Conservation (phyloP, 1,140 invertebrate genomes). For the Thaumetopoea pityocampa region DNA sequence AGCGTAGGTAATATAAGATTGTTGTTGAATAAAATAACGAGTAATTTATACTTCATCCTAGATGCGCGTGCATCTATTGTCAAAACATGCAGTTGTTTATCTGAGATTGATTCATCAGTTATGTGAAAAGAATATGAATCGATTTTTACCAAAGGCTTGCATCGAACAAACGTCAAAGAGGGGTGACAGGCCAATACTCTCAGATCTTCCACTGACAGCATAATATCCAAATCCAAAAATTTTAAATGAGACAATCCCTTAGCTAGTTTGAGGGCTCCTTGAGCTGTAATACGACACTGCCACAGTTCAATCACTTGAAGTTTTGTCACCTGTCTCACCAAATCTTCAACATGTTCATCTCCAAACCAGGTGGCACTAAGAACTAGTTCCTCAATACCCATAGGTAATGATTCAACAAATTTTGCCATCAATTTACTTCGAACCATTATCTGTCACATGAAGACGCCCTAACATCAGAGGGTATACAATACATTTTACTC, state of each 20-base stretch:
- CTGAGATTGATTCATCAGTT: too few species aligned
- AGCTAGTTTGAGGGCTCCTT: slow-evolving; percentile 9
- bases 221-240: slow-evolving; percentile 16
- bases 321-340: slow-evolving; percentile 6
- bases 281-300: slow-evolving; percentile 7
- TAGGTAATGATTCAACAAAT: slow-evolving; percentile 19
- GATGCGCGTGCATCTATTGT: too few species aligned
- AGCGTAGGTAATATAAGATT: too few species aligned
- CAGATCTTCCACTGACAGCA: neutral
- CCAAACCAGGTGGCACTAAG: slow-evolving; percentile 24
- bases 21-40: too few species aligned
- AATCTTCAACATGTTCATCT: slow-evolving; percentile 19
- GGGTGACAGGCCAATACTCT: neutral
- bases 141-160: too few species aligned
- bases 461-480: neutral
- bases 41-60: too few species aligned
- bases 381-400: slow-evolving; percentile 20
- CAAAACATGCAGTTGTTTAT: too few species aligned
- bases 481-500: neutral
- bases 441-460: slow-evolving; percentile 27
- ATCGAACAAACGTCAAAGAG: slow-evolving; percentile 2
- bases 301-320: slow-evolving; percentile 26
- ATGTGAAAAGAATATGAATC: too few species aligned
- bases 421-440: slow-evolving; percentile 4
- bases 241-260: slow-evolving; percentile 4